phyloP scores from a whole-genome alignment of 2,113 vertebrate genomes.

The Rhinopomastus cyanomelas region DNA sequence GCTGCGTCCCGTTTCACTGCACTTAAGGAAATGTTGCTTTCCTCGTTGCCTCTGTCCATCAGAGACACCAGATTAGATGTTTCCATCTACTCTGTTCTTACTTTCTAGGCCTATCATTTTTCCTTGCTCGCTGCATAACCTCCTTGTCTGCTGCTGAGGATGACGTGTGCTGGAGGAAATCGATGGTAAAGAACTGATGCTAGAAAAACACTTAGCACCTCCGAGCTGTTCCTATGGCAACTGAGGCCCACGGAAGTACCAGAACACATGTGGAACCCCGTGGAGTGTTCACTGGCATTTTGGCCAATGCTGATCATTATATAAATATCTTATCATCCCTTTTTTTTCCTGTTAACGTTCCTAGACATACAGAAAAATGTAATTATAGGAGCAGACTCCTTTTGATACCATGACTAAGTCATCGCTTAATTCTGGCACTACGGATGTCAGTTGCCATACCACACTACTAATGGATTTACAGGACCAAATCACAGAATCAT shows the following conservation, averaged over 20 bases:
- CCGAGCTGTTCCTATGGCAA: constrained; percentile 45
- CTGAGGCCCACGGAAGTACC: background rate
- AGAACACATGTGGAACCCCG: background rate
- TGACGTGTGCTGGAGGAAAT: constrained; percentile 7
- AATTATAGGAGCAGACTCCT: background rate
- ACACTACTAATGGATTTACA: background rate
- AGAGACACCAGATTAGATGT: background rate
- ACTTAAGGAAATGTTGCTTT: background rate
- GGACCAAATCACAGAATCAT: background rate
- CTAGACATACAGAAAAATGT: background rate
- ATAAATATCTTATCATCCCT: background rate
- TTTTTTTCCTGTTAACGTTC: background rate
- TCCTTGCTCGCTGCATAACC: background rate
- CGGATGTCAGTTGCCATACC: background rate
- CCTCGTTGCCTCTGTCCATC: background rate
- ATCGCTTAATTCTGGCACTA: background rate
- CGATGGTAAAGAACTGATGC: constrained; percentile 9
- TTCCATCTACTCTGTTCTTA: background rate
- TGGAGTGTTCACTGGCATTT: background rate
- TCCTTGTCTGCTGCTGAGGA: constrained; percentile 3
- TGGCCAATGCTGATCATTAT: background rate
- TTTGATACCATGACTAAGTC: background rate
- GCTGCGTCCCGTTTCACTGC: background rate
- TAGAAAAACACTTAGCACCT: constrained; percentile 13
- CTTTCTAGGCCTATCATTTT: background rate